Percentiles rank a stretch among this genome's conserved stretches.
Evolutionary conservation across 92 coral and sea anemone genomes (phyloP).

Genomic region (Micromussa lordhowensis): DNA sequence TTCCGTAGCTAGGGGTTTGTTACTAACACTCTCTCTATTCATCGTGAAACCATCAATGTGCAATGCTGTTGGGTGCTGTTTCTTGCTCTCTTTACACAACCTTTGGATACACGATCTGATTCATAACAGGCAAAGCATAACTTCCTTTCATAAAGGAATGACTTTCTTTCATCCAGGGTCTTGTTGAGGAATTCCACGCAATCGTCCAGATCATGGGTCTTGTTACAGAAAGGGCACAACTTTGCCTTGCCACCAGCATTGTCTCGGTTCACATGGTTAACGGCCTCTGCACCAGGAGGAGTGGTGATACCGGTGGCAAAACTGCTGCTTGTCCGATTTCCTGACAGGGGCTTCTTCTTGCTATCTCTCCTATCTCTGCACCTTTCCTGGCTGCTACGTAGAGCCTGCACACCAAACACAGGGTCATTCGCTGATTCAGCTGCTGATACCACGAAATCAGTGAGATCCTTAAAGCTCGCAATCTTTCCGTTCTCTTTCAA

Average conservation of each 20-base stretch:
- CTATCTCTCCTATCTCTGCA: too few species aligned
- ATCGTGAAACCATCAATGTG: constrained; percentile 37
- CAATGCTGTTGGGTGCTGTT: constrained; percentile 47
- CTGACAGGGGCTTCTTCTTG: constrained; percentile 44
- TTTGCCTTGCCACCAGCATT: not conserved
- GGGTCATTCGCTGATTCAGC: constrained; percentile 59
- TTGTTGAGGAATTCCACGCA: not conserved
- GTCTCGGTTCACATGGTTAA: not conserved
- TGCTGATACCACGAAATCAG: constrained; percentile 57
- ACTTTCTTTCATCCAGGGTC: not conserved
- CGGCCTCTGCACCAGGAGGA: not conserved
- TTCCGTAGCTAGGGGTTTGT: not conserved
- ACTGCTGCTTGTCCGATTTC: constrained; percentile 26
- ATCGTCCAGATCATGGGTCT: not conserved
- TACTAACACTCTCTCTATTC: not conserved
- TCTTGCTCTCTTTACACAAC: constrained; percentile 60
- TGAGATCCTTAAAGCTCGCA: not conserved
- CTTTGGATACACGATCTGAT: constrained; percentile 54
- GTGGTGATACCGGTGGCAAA: constrained; percentile 44
- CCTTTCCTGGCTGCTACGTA: too few species aligned
- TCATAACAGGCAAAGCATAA: constrained; percentile 71
- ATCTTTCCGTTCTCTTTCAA: too few species aligned
- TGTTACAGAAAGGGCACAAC: not conserved
- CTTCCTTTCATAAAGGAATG: constrained; percentile 35
- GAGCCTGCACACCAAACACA: too few species aligned